Evolutionary conservation across 2,113 vertebrate genomes (phyloP), one percentile per base, ranked within the genome.

Genomic region (Vulpes lagopus): DNA sequence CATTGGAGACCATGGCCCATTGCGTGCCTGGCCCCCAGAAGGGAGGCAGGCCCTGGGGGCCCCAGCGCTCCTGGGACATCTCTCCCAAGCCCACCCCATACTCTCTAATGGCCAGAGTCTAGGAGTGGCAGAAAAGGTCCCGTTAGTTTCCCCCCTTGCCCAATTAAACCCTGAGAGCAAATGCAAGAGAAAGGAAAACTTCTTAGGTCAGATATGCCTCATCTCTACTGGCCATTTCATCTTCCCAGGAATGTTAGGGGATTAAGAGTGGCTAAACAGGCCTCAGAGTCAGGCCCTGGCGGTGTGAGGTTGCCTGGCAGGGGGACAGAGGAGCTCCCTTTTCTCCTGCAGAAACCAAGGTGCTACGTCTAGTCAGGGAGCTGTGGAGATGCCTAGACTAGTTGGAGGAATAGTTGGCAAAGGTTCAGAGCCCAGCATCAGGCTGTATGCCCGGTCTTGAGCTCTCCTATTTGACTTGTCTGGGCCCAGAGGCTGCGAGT

Each of bases 271-370:
- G 69, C 83, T 32, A 20, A 5, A 32, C 43, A 19, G 53, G 71
- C 60, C 86, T 62, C 69, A 14, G 32, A 88, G 55, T 20, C 69
- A 38, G 89, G 59, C 32, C 64, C 71, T 55, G 67, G 78, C 85
- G 4, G 43, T 82, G 67, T 35, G 15, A 11, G 62, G 12, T 10
- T 64, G 74, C 59, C 49, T 49, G 16, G 43, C 43, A 62, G 51
- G 19, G 35, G 11, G 22, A 15, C 51, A 22, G 89, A 79, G 82
- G 43, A 90, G 7, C 81, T 78, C 69, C 81, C 80, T 83, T 62
- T 95, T 74, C 90, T 91, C 65, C 16, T 74, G 65, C 81, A 81
- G 89, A 95, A 89, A 73, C 92, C 88, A 67, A 96, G 97, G 95
- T 95, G 97, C 91, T 96, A 86, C 8, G 92, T 83, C 30, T 95